A percentile compares a stretch with the other conserved stretches of the same genome.
These are phyloP conservation scores for Chamaetylas fuelleborni DNA, from an alignment of 2,113 vertebrate genomes.

Conservation along the genomic window DNA sequence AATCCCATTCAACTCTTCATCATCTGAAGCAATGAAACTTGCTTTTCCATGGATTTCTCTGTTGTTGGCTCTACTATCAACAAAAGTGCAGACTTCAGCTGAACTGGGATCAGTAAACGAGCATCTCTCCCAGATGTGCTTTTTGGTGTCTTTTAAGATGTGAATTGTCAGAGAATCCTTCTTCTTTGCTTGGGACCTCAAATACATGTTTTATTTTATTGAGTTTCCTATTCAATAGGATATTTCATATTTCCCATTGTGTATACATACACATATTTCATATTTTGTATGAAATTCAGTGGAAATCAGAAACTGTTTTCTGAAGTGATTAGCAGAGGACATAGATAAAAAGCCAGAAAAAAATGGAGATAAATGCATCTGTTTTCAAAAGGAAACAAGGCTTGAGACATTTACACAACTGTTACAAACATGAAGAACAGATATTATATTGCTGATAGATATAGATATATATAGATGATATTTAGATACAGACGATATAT, in stretches of 20 bases:
- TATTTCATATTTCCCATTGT: too few relatives aligned
- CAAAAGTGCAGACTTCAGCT: neutral
- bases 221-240: neutral
- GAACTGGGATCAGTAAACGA: neutral
- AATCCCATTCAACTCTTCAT: neutral
- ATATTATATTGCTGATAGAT: neutral
- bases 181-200: neutral
- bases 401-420: neutral
- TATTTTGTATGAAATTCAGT: neutral
- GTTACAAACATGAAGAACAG: neutral
- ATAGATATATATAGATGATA: too few relatives aligned
- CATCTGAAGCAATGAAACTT: neutral
- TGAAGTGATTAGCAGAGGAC: neutral
- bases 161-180: neutral
- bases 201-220: neutral
- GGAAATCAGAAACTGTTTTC: neutral
- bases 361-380: neutral
- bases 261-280: too few relatives aligned
- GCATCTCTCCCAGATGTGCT: neutral
- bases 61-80: neutral
- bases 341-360: neutral
- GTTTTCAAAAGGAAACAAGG: neutral
- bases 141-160: neutral
- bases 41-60: neutral
- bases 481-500: too few relatives aligned